A percentile compares a stretch with the other conserved stretches of the same genome.
Evolutionary conservation across 2,113 vertebrate genomes (phyloP).

Genomic region (Ardeotis arabs): DNA sequence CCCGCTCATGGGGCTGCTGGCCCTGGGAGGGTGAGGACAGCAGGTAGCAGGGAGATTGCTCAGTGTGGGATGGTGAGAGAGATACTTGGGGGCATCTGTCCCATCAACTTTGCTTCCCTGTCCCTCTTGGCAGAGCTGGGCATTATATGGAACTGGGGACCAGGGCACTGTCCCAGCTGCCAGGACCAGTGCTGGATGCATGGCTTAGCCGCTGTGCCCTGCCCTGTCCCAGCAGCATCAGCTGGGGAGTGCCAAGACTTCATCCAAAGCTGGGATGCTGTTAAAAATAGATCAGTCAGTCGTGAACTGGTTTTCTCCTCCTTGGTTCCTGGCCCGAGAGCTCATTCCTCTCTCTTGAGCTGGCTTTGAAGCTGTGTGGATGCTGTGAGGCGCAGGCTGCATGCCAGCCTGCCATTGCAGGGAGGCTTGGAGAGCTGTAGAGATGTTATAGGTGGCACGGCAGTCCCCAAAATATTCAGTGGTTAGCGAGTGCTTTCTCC

Average conservation of each 20-base stretch:
- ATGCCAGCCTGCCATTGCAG: conserved; percentile 11
- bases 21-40: neutral
- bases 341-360: conserved; percentile 41
- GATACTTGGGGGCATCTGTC: neutral
- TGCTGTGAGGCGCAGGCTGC: neutral
- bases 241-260: neutral
- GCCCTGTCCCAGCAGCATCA: neutral
- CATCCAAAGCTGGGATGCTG: conserved; percentile 36
- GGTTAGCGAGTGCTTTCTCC: neutral
- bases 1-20: too few species aligned
- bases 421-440: neutral
- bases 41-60: neutral
- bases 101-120: rapidly evolving
- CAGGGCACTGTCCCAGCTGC: neutral
- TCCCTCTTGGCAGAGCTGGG: neutral
- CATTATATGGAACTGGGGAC: rapidly evolving
- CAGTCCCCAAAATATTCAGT: neutral
- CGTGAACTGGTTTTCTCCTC: conserved; percentile 6
- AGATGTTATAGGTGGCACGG: neutral
- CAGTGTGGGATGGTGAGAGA: rapidly evolving
- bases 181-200: neutral
- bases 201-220: neutral
- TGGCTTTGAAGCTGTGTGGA: conserved; percentile 45
- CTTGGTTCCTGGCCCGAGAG: neutral
- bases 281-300: conserved; percentile 48